These are phyloP conservation scores for Galerucella pusilla DNA, from an alignment of 2,888 invertebrate species.

Conservation along the genomic window DNA sequence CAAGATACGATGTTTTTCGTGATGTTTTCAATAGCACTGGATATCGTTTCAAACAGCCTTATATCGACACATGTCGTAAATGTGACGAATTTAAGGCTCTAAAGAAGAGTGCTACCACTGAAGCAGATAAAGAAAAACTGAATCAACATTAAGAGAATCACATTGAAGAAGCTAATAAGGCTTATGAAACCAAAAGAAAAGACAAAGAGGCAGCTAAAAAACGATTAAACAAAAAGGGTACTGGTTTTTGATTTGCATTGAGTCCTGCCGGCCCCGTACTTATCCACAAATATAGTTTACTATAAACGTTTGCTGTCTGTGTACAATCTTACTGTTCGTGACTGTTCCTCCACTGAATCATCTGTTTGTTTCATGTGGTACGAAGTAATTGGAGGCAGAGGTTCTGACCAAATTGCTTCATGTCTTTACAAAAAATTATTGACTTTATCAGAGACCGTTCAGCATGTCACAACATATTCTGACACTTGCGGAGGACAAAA, in stretches of 20 bases:
- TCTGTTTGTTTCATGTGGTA: constrained; percentile 30
- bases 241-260: constrained; percentile 29
- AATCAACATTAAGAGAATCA: no score
- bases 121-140: no score
- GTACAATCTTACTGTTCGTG: constrained; percentile 37
- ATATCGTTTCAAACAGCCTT: no score
- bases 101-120: no score
- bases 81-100: no score
- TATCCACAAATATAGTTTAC: constrained; percentile 34
- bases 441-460: constrained; percentile 29
- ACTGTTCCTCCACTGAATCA: constrained; percentile 22
- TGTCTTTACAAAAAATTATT: constrained; percentile 44
- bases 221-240: no score
- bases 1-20: no score
- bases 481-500: constrained; percentile 49
- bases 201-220: no score
- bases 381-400: constrained; percentile 32
- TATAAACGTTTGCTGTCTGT: constrained; percentile 39
- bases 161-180: no score
- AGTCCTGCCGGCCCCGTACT: constrained; percentile 19
- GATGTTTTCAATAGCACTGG: no score
- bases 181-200: no score
- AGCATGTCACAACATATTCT: constrained; percentile 42
- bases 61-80: no score
- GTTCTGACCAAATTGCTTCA: constrained; percentile 27